Base-by-base conservation (phyloP, 2,797 vertebrate genomes). In the Coregonus ussuriensis region DNA sequence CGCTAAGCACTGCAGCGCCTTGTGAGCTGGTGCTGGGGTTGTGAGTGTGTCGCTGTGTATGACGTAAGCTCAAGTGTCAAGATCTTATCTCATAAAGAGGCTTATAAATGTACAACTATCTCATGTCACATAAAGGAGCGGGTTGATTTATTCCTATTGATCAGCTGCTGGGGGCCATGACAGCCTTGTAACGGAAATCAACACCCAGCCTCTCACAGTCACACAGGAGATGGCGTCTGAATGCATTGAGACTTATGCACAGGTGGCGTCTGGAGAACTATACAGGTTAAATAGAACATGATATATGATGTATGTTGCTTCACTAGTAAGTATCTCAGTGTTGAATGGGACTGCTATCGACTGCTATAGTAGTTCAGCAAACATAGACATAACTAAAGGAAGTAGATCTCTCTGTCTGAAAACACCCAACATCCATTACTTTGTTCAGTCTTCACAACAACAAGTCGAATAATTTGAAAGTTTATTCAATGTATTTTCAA, bases 61-160 rank as follows among this genome's bases (percentile, higher is more conserved):
- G 72, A 93, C 80, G 84, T 85, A 83, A 91, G 88, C 92, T 91
- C 87, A 90, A 91, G 91, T 92, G 91, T 89, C 90, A 87, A 91
- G 90, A 94, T 93, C 85, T 90, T 93, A 92, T 94, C 92, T 93
- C 90, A 92, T 93, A 93, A 93, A 94, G 91, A 90, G 88, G 90
- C 91, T 93, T 93, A 93, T 93, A 93, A 93, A 94, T 91, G 91
- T 93, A 93, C 91, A 89, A 92, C 92, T 91, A 91, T 90, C 91
- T 91, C 83, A 76, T 87, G 92, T 93, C 93, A 91, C 91, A 92
- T 93, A 94, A 93, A 93, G 89, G 86, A 89, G 83, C 84, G 71
- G 25, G 69, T 82, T 93, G 93, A 94, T 94, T 93, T 93, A 94
- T 94, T 93, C 88, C 83, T 93, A 93, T 93, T 94, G 93, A 94